Percentiles rank a stretch among this genome's conserved stretches.
phyloP scores from a whole-genome alignment of 1,140 invertebrate species.

The Belonocnema kinseyi region DNA sequence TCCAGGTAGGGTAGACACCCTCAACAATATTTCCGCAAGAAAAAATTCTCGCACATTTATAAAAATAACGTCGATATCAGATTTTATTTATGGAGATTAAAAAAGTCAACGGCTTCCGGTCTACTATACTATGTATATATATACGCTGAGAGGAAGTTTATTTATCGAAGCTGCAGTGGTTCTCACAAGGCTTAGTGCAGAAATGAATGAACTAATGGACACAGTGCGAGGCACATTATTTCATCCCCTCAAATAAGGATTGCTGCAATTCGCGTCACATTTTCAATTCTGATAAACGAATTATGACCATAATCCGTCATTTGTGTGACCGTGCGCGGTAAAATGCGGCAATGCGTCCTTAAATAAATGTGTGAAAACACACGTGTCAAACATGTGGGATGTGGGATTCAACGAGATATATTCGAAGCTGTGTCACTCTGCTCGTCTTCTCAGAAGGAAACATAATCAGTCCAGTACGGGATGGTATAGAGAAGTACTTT shows the following conservation, averaged over 20 bases:
- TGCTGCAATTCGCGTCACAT: neutral
- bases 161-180: neutral
- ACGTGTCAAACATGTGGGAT: conserved; percentile 7
- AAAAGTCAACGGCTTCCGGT: too few species aligned
- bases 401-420: neutral
- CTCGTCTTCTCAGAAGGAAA: conserved; percentile 14
- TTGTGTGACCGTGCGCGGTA: neutral
- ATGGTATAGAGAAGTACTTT: neutral
- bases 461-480: neutral
- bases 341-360: conserved; percentile 9
- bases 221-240: neutral
- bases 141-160: too few species aligned
- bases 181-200: neutral
- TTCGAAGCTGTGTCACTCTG: conserved; percentile 18
- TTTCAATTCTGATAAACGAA: conserved; percentile 15
- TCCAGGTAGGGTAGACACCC: too few species aligned
- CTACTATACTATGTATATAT: too few species aligned
- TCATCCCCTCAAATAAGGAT: neutral
- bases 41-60: too few species aligned
- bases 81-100: too few species aligned
- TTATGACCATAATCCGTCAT: neutral
- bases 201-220: conserved; percentile 4
- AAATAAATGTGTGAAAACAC: conserved; percentile 31
- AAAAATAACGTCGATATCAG: too few species aligned
- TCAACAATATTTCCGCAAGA: too few species aligned